Evolutionary conservation across 2,113 vertebrate species (phyloP).

Genomic region (Dasyprocta punctata): DNA sequence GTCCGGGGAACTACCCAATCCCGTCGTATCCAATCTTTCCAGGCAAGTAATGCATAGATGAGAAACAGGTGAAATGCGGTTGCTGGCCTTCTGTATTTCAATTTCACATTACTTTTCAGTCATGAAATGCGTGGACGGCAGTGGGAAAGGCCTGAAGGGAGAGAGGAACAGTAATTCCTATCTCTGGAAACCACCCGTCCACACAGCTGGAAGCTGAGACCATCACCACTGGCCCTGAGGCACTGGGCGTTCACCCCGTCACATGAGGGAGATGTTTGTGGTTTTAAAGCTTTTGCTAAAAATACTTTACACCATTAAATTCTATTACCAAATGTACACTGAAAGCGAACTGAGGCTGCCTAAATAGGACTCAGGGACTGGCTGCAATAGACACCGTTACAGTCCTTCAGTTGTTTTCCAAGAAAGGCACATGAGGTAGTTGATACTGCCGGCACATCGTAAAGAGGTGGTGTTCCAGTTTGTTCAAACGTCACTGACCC

Average conservation of each 20-base stretch:
- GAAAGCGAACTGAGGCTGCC: constrained; percentile 63
- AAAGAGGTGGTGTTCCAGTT: constrained; percentile 73
- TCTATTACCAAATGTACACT: constrained; percentile 41
- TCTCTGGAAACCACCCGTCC: neutral
- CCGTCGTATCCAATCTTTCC: neutral
- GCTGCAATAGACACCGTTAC: constrained; percentile 67
- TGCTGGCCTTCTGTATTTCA: neutral
- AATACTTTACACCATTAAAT: constrained; percentile 65
- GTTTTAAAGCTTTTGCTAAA: constrained; percentile 48
- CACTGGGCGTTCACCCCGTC: neutral
- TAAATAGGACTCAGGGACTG: constrained; percentile 49
- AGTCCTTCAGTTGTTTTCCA: constrained; percentile 65
- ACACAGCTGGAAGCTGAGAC: neutral
- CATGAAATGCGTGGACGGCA: constrained; percentile 6
- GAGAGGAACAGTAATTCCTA: neutral
- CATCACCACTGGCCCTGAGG: constrained; percentile 29
- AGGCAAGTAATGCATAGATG: neutral
- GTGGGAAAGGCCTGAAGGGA: constrained; percentile 36
- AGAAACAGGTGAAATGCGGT: neutral
- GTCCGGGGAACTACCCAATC: constrained; percentile 28
- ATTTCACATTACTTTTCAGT: constrained; percentile 71
- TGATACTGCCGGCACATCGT: constrained; percentile 64
- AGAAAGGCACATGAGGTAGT: constrained; percentile 86
- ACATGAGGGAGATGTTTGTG: neutral
- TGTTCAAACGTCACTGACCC: constrained; percentile 35